A percentile compares a stretch with the other conserved stretches of the same genome.
These are phyloP conservation scores for Mionectes olivaceus DNA, from an alignment of 2,797 vertebrate species.

Conservation along the genomic window DNA sequence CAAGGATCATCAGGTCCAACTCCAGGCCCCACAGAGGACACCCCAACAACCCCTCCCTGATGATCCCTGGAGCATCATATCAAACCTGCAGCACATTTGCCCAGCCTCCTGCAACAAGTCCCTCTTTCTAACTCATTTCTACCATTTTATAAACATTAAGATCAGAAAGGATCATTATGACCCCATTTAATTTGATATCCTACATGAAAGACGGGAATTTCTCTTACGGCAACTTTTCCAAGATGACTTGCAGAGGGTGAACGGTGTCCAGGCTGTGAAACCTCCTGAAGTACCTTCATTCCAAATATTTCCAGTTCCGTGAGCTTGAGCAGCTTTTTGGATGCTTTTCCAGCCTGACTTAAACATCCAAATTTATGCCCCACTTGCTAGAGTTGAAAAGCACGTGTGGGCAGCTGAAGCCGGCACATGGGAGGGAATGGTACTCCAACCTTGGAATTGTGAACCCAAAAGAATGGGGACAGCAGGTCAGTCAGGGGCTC, in stretches of 20 bases:
- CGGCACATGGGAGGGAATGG: neutral
- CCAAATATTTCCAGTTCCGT: neutral
- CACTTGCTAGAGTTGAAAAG: neutral
- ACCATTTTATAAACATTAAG: neutral
- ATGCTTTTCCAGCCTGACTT: neutral
- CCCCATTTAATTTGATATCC: neutral
- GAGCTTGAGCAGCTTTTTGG: neutral
- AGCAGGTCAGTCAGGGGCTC: neutral
- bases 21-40: neutral
- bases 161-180: neutral
- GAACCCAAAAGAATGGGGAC: neutral
- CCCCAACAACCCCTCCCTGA: neutral
- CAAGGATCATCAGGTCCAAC: neutral
- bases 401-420: neutral
- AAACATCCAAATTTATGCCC: neutral
- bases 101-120: neutral
- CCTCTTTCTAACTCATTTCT: neutral
- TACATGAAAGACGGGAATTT: neutral
- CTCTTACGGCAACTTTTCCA: neutral
- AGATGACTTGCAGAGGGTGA: neutral
- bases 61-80: neutral
- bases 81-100: neutral
- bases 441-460: neutral
- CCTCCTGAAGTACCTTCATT: neutral
- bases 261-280: neutral